Conservation (phyloP, 2,888 invertebrate species). For the Osedax frankpressi region DNA sequence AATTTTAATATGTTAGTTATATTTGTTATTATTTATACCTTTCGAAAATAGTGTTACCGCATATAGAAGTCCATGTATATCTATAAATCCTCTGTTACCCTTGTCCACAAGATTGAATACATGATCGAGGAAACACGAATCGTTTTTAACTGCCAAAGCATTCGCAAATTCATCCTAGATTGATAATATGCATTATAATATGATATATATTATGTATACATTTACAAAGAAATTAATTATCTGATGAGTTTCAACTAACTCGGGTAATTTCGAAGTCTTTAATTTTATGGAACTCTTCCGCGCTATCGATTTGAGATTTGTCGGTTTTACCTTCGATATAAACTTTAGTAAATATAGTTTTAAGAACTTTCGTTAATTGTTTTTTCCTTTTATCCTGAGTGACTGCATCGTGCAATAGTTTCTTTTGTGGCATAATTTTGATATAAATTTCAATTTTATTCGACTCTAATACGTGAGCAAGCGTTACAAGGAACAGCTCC, state of each 20-base stretch:
- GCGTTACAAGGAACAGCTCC: neutral
- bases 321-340: neutral
- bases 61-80: slow-evolving; percentile 55
- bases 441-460: neutral
- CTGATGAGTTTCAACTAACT: slow-evolving; percentile 28
- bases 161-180: slow-evolving; percentile 53
- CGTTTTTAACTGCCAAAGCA: slow-evolving; percentile 51
- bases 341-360: slow-evolving; percentile 27
- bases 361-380: slow-evolving; percentile 39
- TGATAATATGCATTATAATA: too few relatives aligned
- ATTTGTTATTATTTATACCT: too few relatives aligned
- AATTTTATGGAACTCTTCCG: slow-evolving; percentile 33
- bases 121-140: slow-evolving; percentile 52
- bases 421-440: neutral
- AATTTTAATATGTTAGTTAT: too few relatives aligned
- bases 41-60: slow-evolving; percentile 54
- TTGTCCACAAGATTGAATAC: slow-evolving; percentile 54
- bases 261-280: slow-evolving; percentile 38
- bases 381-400: slow-evolving; percentile 38
- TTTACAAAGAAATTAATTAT: too few relatives aligned
- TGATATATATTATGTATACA: too few relatives aligned
- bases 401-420: slow-evolving; percentile 27
- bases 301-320: slow-evolving; percentile 19
- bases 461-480: neutral
- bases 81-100: slow-evolving; percentile 54